Evolutionary conservation across 2,113 vertebrate genomes (phyloP).

Genomic region (Charina bottae): DNA sequence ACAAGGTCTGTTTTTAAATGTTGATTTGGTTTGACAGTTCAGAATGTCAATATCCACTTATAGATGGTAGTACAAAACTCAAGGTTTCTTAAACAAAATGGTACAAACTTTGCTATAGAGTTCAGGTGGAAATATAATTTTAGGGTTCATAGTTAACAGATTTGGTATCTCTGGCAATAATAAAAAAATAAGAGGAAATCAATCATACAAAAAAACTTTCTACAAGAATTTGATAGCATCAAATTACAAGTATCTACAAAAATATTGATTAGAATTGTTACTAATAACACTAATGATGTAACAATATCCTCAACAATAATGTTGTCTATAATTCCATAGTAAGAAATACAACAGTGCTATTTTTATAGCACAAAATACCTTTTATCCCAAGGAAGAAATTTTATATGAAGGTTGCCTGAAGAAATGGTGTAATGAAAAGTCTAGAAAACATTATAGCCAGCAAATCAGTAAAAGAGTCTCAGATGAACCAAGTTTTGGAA

Average conservation of each 20-base stretch:
- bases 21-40: not conserved
- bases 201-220: not conserved
- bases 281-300: not conserved
- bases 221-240: not conserved
- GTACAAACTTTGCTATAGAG: not conserved
- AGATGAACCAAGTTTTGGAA: not conserved
- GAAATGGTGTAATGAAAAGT: not conserved
- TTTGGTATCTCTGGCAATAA: not conserved
- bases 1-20: not conserved
- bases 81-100: not conserved
- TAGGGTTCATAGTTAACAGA: not conserved
- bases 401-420: not conserved
- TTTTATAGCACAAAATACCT: not conserved
- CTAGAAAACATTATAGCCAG: not conserved
- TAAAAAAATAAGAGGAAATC: not conserved
- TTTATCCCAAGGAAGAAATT: not conserved
- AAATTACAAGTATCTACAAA: not conserved
- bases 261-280: not conserved
- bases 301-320: not conserved
- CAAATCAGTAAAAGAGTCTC: not conserved
- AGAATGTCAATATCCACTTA: not conserved
- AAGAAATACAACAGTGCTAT: not conserved
- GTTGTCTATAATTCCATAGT: not conserved
- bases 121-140: not conserved
- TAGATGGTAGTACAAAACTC: not conserved